phyloP scores from a whole-genome alignment of 2,113 vertebrate species.

The Pseudorasbora parva region DNA sequence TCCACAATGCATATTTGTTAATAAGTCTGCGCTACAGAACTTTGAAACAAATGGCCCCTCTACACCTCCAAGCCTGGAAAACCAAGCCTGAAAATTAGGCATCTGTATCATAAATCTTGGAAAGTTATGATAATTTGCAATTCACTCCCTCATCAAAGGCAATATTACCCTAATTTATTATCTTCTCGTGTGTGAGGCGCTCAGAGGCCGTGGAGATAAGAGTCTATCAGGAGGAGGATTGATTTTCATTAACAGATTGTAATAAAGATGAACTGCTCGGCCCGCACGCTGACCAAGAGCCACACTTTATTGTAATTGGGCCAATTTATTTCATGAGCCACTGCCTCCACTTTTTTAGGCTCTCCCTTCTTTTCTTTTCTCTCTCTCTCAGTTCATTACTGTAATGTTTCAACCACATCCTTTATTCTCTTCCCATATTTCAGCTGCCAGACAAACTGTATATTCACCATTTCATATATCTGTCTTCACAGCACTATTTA shows the following conservation, averaged over 20 bases:
- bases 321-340: conserved; percentile 82
- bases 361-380: conserved; percentile 41
- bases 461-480: conserved; percentile 34
- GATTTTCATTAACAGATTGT: conserved; percentile 87
- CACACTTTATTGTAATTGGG: conserved; percentile 85
- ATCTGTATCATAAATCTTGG: conserved; percentile 83
- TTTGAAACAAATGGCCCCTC: conserved; percentile 78
- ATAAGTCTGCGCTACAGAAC: conserved; percentile 73
- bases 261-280: conserved; percentile 85
- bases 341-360: conserved; percentile 68
- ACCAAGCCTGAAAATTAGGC: conserved; percentile 76
- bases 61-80: conserved; percentile 68
- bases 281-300: conserved; percentile 79
- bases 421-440: conserved; percentile 38
- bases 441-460: conserved; percentile 48
- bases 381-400: conserved; percentile 38
- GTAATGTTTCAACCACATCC: conserved; percentile 55
- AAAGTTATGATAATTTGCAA: conserved; percentile 86
- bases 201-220: conserved; percentile 82
- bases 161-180: conserved; percentile 87
- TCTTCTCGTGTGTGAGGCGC: conserved; percentile 73
- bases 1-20: conserved; percentile 67
- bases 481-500: neutral
- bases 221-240: conserved; percentile 86
- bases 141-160: conserved; percentile 85